Conservation (phyloP, 2,797 vertebrate genomes). For the Echeneis naucrates region DNA sequence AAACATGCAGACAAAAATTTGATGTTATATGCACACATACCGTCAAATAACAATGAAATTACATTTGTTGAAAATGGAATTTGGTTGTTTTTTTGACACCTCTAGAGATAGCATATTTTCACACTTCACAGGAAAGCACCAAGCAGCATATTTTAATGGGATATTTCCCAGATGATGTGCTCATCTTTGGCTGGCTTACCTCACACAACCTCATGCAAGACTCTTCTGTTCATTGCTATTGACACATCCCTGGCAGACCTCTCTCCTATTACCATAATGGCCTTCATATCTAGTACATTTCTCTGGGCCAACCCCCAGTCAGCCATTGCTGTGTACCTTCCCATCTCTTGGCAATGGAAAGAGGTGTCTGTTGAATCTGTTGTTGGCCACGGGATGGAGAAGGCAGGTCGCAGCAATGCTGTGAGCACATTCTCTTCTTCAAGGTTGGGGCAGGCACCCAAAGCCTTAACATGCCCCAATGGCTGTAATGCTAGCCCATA, state of each 20-base stretch:
- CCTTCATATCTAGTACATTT: constrained; percentile 81
- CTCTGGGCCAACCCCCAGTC: constrained; percentile 82
- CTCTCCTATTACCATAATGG: constrained; percentile 86
- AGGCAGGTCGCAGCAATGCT: constrained; percentile 86
- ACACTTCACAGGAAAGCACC: constrained; percentile 43
- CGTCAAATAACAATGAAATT: constrained; percentile 26
- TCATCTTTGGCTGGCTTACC: constrained; percentile 89
- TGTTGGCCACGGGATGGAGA: constrained; percentile 86
- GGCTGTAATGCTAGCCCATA: constrained; percentile 32
- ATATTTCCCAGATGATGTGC: constrained; percentile 84
- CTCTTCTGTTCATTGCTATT: constrained; percentile 86
- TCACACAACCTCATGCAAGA: constrained; percentile 82
- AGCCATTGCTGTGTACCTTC: constrained; percentile 83
- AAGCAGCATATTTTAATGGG: constrained; percentile 87
- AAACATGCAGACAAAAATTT: constrained; percentile 27
- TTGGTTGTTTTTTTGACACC: constrained; percentile 32
- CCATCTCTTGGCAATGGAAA: constrained; percentile 81
- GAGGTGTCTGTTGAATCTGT: constrained; percentile 87
- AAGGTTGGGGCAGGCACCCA: constrained; percentile 46
- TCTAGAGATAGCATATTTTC: constrained; percentile 26
- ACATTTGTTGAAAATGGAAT: constrained; percentile 30
- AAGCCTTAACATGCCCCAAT: constrained; percentile 27
- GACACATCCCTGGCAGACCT: constrained; percentile 83
- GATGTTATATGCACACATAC: constrained; percentile 28
- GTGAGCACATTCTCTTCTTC: constrained; percentile 86